phyloP scores from a whole-genome alignment of 2,888 invertebrate species.

The Phrixothrix hirtus region DNA sequence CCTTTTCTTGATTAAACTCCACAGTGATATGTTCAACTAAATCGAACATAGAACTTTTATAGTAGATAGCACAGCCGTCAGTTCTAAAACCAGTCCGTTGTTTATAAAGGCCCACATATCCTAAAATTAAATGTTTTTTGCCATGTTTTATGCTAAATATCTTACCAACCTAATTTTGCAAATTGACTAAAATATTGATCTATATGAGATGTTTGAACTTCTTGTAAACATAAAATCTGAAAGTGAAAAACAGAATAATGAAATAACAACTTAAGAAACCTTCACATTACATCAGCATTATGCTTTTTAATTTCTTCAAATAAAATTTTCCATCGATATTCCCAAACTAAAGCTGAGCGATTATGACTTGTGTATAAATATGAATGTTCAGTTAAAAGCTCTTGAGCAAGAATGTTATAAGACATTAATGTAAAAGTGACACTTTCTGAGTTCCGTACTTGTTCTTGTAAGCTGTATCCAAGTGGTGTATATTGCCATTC shows the following conservation, averaged over 20 bases:
- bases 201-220: conserved; percentile 78
- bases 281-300: conserved; percentile 62
- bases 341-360: conserved; percentile 68
- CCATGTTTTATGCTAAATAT: not conserved
- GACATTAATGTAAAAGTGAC: conserved; percentile 72
- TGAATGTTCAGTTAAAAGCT: conserved; percentile 72
- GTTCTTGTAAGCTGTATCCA: conserved; percentile 24
- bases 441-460: conserved; percentile 33
- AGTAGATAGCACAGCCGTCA: conserved; percentile 93
- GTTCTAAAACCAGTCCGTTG: conserved; percentile 76
- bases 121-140: conserved; percentile 49
- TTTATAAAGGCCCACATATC: conserved; percentile 78
- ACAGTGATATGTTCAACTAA: conserved; percentile 69
- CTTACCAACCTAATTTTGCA: conserved; percentile 50
- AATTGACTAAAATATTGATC: conserved; percentile 39
- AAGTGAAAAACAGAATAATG: conserved; percentile 37
- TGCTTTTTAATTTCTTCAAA: conserved; percentile 62
- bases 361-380: conserved; percentile 72
- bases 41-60: conserved; percentile 67
- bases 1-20: conserved; percentile 68
- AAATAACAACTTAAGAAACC: conserved; percentile 13
- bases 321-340: conserved; percentile 63
- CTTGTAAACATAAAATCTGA: conserved; percentile 86
- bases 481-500: conserved; percentile 27
- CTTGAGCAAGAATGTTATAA: conserved; percentile 89